phyloP scores from a whole-genome alignment of 2,113 vertebrate species.

The Typhlomys cinereus region DNA sequence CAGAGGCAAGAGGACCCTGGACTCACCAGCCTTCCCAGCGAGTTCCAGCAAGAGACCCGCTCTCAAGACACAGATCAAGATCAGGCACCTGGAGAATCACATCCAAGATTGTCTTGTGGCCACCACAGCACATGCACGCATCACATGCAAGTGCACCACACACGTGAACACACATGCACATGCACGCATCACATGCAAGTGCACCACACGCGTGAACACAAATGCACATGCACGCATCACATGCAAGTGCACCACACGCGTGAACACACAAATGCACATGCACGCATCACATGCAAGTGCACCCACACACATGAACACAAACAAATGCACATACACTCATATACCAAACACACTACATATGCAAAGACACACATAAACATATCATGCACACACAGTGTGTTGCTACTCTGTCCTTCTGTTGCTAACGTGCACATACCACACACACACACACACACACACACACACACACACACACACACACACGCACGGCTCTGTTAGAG shows the following conservation, averaged over 20 bases:
- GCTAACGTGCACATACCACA: too few species aligned
- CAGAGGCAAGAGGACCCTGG: too few species aligned
- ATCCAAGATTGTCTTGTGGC: not conserved
- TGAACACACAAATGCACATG: too few species aligned
- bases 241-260: not conserved
- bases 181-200: too few species aligned
- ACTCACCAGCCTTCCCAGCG: not conserved
- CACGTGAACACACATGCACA: not conserved
- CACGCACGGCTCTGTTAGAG: too few species aligned
- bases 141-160: not conserved
- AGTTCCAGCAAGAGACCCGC: too few species aligned
- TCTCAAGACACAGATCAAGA: not conserved
- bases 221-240: too few species aligned
- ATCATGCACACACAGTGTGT: not conserved
- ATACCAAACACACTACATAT: too few species aligned
- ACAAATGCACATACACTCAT: not conserved
- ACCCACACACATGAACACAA: not conserved
- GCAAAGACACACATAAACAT: not conserved
- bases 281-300: too few species aligned
- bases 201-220: too few species aligned
- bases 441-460: too few species aligned
- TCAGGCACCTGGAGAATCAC: not conserved
- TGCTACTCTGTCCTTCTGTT: not conserved
- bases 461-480: not conserved
- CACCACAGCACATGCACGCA: not conserved